A percentile compares a stretch with the other conserved stretches of the same genome.
Evolutionary conservation across 2,888 invertebrate species (phyloP).

Genomic region (Crioceris asparagi): DNA sequence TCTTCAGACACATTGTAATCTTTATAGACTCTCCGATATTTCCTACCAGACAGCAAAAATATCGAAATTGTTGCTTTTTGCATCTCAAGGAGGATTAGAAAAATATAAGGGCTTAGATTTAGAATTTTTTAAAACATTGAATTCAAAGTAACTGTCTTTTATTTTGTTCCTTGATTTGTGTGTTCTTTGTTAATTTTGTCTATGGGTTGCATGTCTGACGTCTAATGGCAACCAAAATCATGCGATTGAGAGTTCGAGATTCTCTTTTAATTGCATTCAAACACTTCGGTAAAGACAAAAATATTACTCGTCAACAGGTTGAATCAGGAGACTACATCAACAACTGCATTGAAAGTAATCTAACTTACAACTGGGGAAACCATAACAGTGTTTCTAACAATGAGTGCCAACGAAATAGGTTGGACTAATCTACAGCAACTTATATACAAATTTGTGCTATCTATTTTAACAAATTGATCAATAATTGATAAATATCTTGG

Average conservation of each 20-base stretch:
- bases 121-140: too few species aligned
- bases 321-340: conserved; percentile 2
- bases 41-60: too few species aligned
- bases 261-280: not conserved
- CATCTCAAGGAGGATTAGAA: too few species aligned
- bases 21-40: too few species aligned
- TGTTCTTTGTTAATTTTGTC: too few species aligned
- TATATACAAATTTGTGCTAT: conserved; percentile 13
- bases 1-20: too few species aligned
- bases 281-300: conserved; percentile 1
- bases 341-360: conserved; percentile 6
- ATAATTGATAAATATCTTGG: conserved; percentile 23
- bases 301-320: conserved; percentile 2
- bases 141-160: too few species aligned
- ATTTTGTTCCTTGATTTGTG: too few species aligned
- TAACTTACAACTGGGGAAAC: conserved; percentile 2
- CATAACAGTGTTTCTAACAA: not conserved
- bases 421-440: not conserved
- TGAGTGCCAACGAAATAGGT: not conserved
- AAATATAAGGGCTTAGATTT: too few species aligned
- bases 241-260: conserved; percentile 1
- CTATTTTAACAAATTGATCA: conserved; percentile 28
- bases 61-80: too few species aligned
- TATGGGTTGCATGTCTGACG: too few species aligned
- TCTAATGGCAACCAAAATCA: conserved; percentile 2